Evolutionary conservation across 92 coral and sea anemone genomes (phyloP).

Genomic region (Epizoanthus stellaris): DNA sequence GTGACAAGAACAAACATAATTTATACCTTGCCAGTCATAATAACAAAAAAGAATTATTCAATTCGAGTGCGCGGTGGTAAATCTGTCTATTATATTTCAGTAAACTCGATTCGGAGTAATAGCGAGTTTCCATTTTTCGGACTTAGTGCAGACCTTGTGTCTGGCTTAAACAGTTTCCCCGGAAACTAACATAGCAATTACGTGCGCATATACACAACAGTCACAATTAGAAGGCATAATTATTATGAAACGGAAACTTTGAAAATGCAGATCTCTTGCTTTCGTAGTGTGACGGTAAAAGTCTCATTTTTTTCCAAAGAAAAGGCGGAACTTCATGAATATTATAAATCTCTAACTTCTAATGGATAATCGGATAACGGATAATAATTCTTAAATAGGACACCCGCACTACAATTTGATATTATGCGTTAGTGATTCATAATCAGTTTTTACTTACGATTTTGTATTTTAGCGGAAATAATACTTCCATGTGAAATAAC

Average conservation of each 20-base stretch:
- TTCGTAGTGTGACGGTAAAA: not conserved
- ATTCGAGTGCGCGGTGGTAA: not conserved
- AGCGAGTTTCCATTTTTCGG: too few relatives aligned
- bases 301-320: not conserved
- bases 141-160: not conserved
- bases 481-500: not conserved
- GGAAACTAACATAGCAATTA: not conserved
- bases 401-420: not conserved
- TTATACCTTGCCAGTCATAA: too few relatives aligned
- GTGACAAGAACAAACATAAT: not conserved
- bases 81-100: too few relatives aligned
- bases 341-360: not conserved
- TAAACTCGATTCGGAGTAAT: too few relatives aligned
- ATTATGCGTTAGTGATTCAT: not conserved
- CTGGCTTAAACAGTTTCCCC: slow-evolving; percentile 1
- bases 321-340: not conserved
- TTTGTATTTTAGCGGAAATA: slow-evolving; percentile 1
- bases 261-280: not conserved
- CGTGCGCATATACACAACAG: not conserved
- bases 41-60: not conserved
- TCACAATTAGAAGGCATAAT: not conserved
- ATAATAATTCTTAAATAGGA: not conserved
- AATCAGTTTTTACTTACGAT: not conserved
- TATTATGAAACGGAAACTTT: not conserved
- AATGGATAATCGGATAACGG: not conserved